Conservation (phyloP, 37 sponge, comb jelly and placozoan species). For the Bolinopsis microptera region DNA sequence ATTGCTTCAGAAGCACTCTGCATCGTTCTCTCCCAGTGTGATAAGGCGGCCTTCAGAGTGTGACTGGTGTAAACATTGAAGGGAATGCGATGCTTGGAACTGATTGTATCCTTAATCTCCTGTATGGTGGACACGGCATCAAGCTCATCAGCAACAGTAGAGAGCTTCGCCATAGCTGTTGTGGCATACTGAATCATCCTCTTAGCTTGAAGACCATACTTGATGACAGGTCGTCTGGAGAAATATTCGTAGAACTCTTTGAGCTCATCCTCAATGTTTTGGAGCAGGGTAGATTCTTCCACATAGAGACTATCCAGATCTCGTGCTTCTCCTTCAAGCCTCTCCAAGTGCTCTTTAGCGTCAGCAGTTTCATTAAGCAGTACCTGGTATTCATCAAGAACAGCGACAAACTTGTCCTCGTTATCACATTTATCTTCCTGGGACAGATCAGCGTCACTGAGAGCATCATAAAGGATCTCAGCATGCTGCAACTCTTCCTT, state of each 20-base stretch:
- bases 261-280: not conserved
- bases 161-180: not conserved
- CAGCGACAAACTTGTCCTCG: not conserved
- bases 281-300: not conserved
- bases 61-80: slow-evolving; percentile 9
- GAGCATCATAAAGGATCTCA: not conserved
- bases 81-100: not conserved
- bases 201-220: not conserved
- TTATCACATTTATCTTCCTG: slow-evolving; percentile 26
- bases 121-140: not conserved
- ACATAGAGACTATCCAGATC: not conserved
- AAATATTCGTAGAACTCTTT: slow-evolving; percentile 7
- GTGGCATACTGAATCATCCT: not conserved
- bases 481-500: not conserved
- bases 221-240: not conserved
- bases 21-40: slow-evolving; percentile 10
- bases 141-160: not conserved
- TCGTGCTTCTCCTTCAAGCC: not conserved
- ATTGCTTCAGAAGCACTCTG: not conserved
- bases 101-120: not conserved
- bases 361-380: not conserved
- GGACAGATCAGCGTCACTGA: not conserved
- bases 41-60: not conserved
- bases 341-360: not conserved
- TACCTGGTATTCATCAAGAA: not conserved